Evolutionary conservation across 2,888 invertebrate genomes (phyloP), one percentile per base, ranked within the genome.

Genomic region (Phengaris alcon): DNA sequence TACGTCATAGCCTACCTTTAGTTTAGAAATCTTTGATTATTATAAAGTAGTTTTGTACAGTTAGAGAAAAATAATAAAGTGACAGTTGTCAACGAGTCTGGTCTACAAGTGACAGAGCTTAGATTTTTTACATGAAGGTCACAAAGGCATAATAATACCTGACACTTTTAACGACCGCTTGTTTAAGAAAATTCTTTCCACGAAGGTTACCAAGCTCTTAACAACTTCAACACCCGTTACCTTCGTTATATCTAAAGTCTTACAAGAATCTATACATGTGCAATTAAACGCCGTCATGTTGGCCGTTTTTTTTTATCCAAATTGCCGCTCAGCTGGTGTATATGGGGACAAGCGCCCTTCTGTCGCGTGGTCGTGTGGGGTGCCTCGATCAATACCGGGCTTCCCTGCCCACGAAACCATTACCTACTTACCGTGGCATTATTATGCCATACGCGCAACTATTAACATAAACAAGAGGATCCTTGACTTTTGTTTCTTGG

Each of bases 361-460:
- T 89, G 92, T 90, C 91, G 91, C 89, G 90, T 84, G 90, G 88
- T 87, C 87, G 88, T 86, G 88, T 89, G 90, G 90, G 91, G 90
- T 85, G 90, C 85, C 81, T 82, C 90, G 91, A 92, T 92, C 92
- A 79, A 93, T 93, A 93, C 87, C 84, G 89, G 91, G 89, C 88
- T 92, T 92, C 90, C 91, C 89, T 87, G 80, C 84, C 82, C 82
- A 79, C 81, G 72, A 74, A 74, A 74, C 75, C 77, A 76, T 85
- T 87, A 86, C 88, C 85, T 77, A 77, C 77, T 75, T 59, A 73
- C 52, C 74, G 76, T 68, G 74, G 51, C 51, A 68, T 69, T 69
- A 54, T 54, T 69, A 69, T 69, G 55, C 55, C 69, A 68, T 69
- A 68, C 55, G 22, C 57, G 55, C 9, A 55, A 55, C 55, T 15